Evolutionary conservation across 2,113 vertebrate genomes (phyloP).

Genomic region (pig (Sus scrofa)): DNA sequence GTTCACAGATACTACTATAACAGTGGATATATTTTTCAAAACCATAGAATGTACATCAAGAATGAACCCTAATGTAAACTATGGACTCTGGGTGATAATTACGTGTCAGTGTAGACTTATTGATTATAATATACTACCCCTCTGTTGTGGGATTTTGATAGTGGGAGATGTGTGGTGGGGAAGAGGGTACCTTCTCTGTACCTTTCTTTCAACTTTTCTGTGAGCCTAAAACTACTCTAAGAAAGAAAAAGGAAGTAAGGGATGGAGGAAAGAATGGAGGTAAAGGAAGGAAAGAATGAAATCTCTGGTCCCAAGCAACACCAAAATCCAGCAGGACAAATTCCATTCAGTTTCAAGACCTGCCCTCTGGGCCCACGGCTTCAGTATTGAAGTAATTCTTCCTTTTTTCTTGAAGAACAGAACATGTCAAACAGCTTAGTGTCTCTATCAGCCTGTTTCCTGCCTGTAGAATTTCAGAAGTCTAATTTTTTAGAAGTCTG

Average conservation of each 20-base stretch:
- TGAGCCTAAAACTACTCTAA: not conserved
- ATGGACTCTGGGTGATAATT: not conserved
- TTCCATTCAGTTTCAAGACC: not conserved
- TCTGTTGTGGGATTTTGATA: not conserved
- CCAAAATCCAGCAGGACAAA: not conserved
- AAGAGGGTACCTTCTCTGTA: not conserved
- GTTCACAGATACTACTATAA: not conserved
- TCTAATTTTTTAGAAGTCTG: no score
- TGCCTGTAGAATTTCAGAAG: not conserved
- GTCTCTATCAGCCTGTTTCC: not conserved
- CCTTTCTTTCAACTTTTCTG: not conserved
- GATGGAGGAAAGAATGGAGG: not conserved
- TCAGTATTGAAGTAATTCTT: not conserved
- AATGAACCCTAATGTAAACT: no score
- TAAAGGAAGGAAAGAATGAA: not conserved
- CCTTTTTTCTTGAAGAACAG: not conserved
- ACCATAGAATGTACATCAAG: not conserved
- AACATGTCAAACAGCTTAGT: no score
- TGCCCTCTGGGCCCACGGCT: fast-evolving
- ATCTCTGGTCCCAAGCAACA: not conserved
- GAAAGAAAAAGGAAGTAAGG: not conserved
- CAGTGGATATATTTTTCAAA: not conserved
- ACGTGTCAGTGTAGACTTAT: not conserved
- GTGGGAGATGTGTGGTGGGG: not conserved
- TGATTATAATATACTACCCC: fast-evolving